Conservation (phyloP, 1,140 invertebrate genomes). For the Cydia strobilella region DNA sequence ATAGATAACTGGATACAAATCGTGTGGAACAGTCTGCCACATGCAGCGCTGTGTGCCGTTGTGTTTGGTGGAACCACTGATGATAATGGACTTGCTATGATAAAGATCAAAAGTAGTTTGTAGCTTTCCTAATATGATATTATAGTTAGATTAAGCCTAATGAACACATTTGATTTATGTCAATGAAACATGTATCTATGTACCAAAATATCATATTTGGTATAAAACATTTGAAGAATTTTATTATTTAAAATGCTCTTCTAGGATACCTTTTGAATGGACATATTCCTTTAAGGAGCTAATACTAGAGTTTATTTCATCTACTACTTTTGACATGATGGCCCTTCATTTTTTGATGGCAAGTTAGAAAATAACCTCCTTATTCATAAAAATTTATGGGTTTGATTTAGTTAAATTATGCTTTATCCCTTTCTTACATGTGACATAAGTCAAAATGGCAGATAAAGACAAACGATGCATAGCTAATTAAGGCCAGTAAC, state of each 20-base stretch:
- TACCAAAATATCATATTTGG: conserved; percentile 28
- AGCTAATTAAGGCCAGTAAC: too few relatives aligned
- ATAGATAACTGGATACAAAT: conserved; percentile 84
- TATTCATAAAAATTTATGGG: too few relatives aligned
- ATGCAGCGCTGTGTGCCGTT: conserved; percentile 63
- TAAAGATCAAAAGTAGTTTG: conserved; percentile 56
- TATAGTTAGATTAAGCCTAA: not conserved
- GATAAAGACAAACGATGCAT: too few relatives aligned
- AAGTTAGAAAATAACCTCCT: too few relatives aligned
- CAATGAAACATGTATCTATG: not conserved
- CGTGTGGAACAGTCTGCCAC: conserved; percentile 81
- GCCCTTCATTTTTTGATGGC: too few relatives aligned
- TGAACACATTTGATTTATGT: not conserved
- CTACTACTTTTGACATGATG: too few relatives aligned
- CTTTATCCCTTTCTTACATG: too few relatives aligned
- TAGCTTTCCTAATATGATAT: conserved; percentile 22
- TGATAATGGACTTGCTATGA: conserved; percentile 71
- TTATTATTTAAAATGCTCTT: not conserved
- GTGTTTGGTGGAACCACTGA: conserved; percentile 64
- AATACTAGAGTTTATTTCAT: too few relatives aligned
- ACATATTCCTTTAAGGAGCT: too few relatives aligned
- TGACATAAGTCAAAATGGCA: too few relatives aligned
- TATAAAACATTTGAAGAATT: conserved; percentile 47
- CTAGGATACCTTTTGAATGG: not conserved
- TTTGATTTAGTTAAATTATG: too few relatives aligned